Evolutionary conservation across 2,797 vertebrate genomes (phyloP).

Genomic region (Mastacembelus armatus): DNA sequence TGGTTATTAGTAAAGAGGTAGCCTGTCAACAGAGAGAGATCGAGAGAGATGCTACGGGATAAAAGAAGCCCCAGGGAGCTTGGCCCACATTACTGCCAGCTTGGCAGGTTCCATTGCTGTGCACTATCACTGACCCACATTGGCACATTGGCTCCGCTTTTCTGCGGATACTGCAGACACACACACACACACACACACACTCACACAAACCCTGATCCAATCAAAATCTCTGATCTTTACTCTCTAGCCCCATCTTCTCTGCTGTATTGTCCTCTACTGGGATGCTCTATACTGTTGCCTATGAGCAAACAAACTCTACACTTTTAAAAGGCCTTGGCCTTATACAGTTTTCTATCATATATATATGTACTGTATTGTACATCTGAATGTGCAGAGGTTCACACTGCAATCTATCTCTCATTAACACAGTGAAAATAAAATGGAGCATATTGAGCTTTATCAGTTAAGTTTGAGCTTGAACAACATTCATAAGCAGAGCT

Average conservation of each 20-base stretch:
- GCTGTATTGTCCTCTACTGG: constrained; percentile 34
- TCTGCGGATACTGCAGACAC: constrained; percentile 29
- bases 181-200: constrained; percentile 14
- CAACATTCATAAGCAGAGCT: no score
- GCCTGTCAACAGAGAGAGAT: constrained; percentile 36
- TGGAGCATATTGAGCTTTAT: not conserved
- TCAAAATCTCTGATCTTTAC: constrained; percentile 33
- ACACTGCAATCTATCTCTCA: not conserved
- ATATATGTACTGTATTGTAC: no score
- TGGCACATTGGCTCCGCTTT: constrained; percentile 48
- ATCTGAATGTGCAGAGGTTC: not conserved
- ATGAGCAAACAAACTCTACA: constrained; percentile 44
- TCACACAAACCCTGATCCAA: constrained; percentile 46
- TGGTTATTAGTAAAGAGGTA: constrained; percentile 10
- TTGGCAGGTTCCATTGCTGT: constrained; percentile 71
- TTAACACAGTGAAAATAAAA: not conserved
- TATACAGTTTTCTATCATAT: not conserved
- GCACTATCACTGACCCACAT: constrained; percentile 79
- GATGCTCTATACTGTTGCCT: constrained; percentile 27
- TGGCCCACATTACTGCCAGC: constrained; percentile 78
- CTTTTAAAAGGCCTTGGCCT: constrained; percentile 8
- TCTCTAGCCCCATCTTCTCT: constrained; percentile 27
- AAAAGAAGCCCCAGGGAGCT: constrained; percentile 70
- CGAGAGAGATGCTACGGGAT: constrained; percentile 55
- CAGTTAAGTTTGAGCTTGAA: no score